phyloP scores from a whole-genome alignment of 92 coral and sea anemone species.

The Porites evermanni region DNA sequence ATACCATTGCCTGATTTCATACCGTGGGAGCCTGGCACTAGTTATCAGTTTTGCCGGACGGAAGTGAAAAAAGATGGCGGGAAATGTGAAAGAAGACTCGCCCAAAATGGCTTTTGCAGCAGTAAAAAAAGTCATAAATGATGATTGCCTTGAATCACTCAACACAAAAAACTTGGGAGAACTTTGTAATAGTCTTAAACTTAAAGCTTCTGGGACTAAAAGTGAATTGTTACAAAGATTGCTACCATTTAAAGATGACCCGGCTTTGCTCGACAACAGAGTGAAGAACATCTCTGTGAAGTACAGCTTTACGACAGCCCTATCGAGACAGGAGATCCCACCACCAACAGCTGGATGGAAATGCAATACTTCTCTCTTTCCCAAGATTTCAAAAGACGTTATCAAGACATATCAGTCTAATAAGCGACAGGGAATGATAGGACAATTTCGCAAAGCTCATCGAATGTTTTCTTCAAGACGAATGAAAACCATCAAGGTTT shows the following conservation, averaged over 20 bases:
- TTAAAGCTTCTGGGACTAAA: slow-evolving; percentile 37
- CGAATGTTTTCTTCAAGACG: slow-evolving; percentile 50
- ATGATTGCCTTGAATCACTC: too few species aligned
- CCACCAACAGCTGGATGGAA: slow-evolving; percentile 44
- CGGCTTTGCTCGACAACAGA: slow-evolving; percentile 32
- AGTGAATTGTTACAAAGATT: slow-evolving; percentile 24
- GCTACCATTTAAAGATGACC: slow-evolving; percentile 39
- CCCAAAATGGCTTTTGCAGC: too few species aligned
- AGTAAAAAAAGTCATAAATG: too few species aligned
- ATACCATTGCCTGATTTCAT: too few species aligned
- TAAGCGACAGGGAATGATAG: slow-evolving; percentile 55
- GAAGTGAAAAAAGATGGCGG: too few species aligned
- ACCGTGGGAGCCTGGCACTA: too few species aligned
- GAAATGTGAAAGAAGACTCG: too few species aligned
- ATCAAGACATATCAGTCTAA: slow-evolving; percentile 39
- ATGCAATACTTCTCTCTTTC: neutral
- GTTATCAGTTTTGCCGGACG: too few species aligned
- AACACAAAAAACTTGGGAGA: too few species aligned
- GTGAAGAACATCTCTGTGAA: slow-evolving; percentile 27
- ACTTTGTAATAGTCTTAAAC: too few species aligned
- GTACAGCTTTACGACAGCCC: slow-evolving; percentile 44
- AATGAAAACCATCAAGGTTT: slow-evolving; percentile 24
- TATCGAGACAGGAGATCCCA: slow-evolving; percentile 58
- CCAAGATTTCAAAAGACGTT: slow-evolving; percentile 26
- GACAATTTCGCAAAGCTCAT: slow-evolving; percentile 55